A percentile compares a stretch with the other conserved stretches of the same genome.
Evolutionary conservation across 2,888 invertebrate species (phyloP).

Genomic region (Morpho deidamia): DNA sequence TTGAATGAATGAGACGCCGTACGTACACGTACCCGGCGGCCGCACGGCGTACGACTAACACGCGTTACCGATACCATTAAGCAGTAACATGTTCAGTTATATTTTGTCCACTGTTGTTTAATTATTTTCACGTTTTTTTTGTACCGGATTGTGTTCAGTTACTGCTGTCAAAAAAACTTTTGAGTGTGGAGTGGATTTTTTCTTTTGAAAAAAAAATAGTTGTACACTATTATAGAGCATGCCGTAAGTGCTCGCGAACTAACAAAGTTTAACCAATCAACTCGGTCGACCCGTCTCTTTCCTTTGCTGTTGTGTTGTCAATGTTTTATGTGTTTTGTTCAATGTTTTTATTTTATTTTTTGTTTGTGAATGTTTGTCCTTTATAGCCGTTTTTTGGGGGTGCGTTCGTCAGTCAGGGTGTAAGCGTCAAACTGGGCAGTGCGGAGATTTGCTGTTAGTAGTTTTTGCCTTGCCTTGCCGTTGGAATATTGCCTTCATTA

Average conservation of each 20-base stretch:
- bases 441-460: slow-evolving; percentile 43
- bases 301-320: slow-evolving; percentile 70
- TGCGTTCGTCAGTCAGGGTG: slow-evolving; percentile 53
- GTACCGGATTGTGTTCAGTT: slow-evolving; percentile 59
- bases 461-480: slow-evolving; percentile 59
- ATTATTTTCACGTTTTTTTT: slow-evolving; percentile 45
- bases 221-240: slow-evolving; percentile 54
- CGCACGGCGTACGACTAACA: slow-evolving; percentile 55
- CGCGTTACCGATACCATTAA: slow-evolving; percentile 47
- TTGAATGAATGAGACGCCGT: slow-evolving; percentile 36
- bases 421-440: slow-evolving; percentile 62
- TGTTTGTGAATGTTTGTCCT: slow-evolving; percentile 64
- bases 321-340: slow-evolving; percentile 46
- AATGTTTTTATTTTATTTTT: slow-evolving; percentile 42
- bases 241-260: slow-evolving; percentile 61
- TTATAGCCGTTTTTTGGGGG: slow-evolving; percentile 53
- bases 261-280: slow-evolving; percentile 43
- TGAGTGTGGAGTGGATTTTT: slow-evolving; percentile 78
- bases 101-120: slow-evolving; percentile 33
- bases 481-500: slow-evolving; percentile 58
- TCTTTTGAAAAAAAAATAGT: slow-evolving; percentile 35
- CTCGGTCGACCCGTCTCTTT: slow-evolving; percentile 50
- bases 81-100: slow-evolving; percentile 54
- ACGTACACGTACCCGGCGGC: slow-evolving; percentile 36
- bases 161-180: slow-evolving; percentile 61